phyloP scores from a whole-genome alignment of 1,140 invertebrate species.

The Triops longicaudatus region DNA sequence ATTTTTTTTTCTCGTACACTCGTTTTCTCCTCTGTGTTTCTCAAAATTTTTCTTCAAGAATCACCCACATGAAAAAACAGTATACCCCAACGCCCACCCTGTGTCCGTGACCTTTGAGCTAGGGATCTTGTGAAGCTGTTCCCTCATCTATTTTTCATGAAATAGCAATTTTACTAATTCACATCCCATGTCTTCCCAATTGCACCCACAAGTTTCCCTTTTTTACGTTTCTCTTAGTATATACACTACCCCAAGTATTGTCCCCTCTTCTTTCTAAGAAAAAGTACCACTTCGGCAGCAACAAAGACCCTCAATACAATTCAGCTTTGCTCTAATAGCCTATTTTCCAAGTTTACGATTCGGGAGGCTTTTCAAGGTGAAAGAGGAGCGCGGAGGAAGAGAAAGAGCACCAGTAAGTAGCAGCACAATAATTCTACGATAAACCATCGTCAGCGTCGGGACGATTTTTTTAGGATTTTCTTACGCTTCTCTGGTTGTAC shows the following conservation, averaged over 20 bases:
- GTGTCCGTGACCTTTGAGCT: no score
- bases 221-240: background rate
- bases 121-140: no score
- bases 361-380: background rate
- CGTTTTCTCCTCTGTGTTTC: no score
- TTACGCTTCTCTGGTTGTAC: background rate
- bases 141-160: background rate
- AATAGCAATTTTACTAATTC: constrained; percentile 13
- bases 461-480: no score
- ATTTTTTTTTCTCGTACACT: no score
- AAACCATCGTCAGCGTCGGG: background rate
- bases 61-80: no score
- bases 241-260: background rate
- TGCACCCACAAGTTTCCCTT: background rate
- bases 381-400: background rate
- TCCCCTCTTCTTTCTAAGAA: background rate
- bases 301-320: background rate
- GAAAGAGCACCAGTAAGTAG: background rate
- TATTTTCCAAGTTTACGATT: background rate
- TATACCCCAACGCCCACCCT: no score
- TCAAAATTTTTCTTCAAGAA: no score
- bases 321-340: background rate
- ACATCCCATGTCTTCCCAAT: background rate
- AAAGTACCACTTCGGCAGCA: background rate
- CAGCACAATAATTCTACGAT: background rate